Evolutionary conservation across 2,888 invertebrate genomes (phyloP), one percentile per base, ranked within the genome.

Genomic region (Oligia latruncula): DNA sequence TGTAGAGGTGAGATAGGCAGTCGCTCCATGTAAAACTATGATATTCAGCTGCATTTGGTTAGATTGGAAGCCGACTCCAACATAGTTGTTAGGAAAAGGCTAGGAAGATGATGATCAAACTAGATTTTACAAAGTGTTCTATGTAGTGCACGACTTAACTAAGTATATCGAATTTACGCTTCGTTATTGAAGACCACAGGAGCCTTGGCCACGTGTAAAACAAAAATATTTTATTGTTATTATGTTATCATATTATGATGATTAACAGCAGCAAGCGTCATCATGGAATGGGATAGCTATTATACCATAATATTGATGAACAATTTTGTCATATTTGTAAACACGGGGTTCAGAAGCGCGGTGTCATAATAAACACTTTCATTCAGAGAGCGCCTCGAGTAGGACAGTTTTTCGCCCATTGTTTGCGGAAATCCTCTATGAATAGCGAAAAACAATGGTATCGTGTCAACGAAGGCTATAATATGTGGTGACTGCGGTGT

Each of bases 301-400:
- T 90, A 85, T 89, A 84, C 78, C 87, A 88, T 87, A 91, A 92
- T 92, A 92, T 82, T 86, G 81, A 90, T 84, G 88, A 89, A 90
- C 88, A 87, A 90, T 91, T 92, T 91, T 84, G 86, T 90, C 86
- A 85, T 94, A 90, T 94, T 94, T 92, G 89, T 94, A 94, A 95
- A 94, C 91, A 94, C 72, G 60, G 72, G 84, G 85, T 90, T 91
- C 89, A 81, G 76, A 77, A 72, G 78, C 83, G 84, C 84, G 81
- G 82, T 91, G 90, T 91, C 88, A 91, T 73, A 75, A 92, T 66
- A 71, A 70, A 77, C 82, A 78, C 67, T 78, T 78, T 87, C 49
- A 74, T 58, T 81, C 40, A 49, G 58, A 35, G 77, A 74, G 65
- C 74, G 77, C 65, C 71, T 66, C 58, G 77, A n/a, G 77, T 60